Conservation (phyloP, 2,888 invertebrate genomes). For the Rhagophthalmus giganteus region DNA sequence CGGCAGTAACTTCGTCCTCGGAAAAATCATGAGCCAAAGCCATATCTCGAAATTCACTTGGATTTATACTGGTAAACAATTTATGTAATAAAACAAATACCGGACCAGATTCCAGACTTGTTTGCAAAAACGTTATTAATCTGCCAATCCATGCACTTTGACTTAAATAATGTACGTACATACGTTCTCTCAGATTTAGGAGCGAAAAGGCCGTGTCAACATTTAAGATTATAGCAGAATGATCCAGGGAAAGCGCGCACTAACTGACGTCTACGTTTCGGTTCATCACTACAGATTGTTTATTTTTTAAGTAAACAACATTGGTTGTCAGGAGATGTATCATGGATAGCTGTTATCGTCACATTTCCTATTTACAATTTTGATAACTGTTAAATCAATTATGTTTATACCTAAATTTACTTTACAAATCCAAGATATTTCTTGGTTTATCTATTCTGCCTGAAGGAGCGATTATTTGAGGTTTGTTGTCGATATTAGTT, state of each 20-base stretch:
- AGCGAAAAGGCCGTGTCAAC: constrained; percentile 84
- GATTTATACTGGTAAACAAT: constrained; percentile 72
- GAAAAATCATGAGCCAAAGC: constrained; percentile 66
- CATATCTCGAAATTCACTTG: constrained; percentile 68
- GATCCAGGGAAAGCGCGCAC: constrained; percentile 63
- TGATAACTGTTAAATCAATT: no score
- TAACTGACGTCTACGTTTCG: constrained; percentile 45
- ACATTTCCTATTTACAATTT: no score
- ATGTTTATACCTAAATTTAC: no score
- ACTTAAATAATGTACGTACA: constrained; percentile 90
- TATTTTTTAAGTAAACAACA: no score
- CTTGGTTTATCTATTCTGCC: no score
- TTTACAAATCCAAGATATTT: no score
- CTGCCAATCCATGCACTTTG: constrained; percentile 90
- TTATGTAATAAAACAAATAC: constrained; percentile 85
- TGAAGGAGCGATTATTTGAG: no score
- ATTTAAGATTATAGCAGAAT: constrained; percentile 79
- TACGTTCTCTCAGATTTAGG: constrained; percentile 77
- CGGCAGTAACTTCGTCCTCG: constrained; percentile 82
- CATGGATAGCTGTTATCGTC: no score
- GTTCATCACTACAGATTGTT: no score
- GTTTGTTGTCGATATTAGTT: no score
- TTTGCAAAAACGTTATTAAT: constrained; percentile 84
- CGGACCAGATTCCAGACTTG: constrained; percentile 89
- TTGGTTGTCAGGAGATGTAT: no score